Evolutionary conservation across 2,888 invertebrate genomes (phyloP).

Genomic region (Andrena trimmerana): DNA sequence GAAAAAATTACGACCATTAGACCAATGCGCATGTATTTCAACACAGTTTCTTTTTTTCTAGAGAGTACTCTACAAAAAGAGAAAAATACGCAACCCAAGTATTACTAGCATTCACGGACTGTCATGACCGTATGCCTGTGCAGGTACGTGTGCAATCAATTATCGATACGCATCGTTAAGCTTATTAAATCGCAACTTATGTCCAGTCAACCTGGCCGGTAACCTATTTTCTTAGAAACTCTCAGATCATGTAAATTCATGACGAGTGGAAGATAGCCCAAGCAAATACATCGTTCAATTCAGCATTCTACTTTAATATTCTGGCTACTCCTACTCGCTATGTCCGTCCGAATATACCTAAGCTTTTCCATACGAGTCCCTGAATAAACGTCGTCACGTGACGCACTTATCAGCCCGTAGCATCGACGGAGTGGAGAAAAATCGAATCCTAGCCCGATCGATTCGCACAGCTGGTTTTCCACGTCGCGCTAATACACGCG

Average conservation of each 20-base stretch:
- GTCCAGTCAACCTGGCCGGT: background rate
- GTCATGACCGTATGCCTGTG: background rate
- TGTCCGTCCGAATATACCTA: too few species aligned
- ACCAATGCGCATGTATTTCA: background rate
- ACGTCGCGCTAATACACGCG: slow-evolving; percentile 39
- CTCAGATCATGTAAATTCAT: background rate
- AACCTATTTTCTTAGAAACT: slow-evolving; percentile 15
- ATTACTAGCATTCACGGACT: slow-evolving; percentile 28
- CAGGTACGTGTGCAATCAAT: slow-evolving; percentile 22
- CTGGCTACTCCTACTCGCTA: too few species aligned
- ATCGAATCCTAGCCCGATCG: slow-evolving; percentile 70
- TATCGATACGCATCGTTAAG: slow-evolving; percentile 25
- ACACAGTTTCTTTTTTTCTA: background rate
- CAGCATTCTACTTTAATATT: too few species aligned
- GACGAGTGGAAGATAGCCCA: background rate
- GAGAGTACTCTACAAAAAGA: background rate
- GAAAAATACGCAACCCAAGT: background rate
- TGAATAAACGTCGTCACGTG: slow-evolving; percentile 58
- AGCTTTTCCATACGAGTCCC: slow-evolving; percentile 8
- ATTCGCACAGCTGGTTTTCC: slow-evolving; percentile 73
- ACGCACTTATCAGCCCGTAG: slow-evolving; percentile 53
- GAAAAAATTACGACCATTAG: slow-evolving; percentile 36
- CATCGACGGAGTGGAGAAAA: slow-evolving; percentile 58
- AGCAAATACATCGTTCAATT: too few species aligned
- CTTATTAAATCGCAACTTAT: slow-evolving; percentile 12